Conservation (phyloP, 2,797 vertebrate species). For the Danio aesculapii region DNA sequence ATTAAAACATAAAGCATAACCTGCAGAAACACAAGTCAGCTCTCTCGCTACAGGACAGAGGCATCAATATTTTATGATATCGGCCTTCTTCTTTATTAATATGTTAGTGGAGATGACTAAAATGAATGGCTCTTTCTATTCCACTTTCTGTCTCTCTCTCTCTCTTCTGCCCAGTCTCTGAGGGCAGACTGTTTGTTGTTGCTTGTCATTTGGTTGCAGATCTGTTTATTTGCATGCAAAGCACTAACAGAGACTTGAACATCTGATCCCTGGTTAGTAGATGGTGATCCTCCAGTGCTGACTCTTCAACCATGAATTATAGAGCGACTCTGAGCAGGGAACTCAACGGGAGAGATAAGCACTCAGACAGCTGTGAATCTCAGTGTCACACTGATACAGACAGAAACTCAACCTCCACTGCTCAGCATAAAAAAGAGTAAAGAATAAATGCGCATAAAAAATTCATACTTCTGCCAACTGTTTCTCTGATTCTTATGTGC, state of each 20-base stretch:
- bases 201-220: slow-evolving; percentile 33
- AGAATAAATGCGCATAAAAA: slow-evolving; percentile 28
- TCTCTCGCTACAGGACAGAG: slow-evolving; percentile 38
- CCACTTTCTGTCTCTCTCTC: slow-evolving; percentile 4
- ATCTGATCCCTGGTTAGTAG: slow-evolving; percentile 37
- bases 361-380: slow-evolving; percentile 43
- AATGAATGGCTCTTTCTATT: slow-evolving; percentile 44
- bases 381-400: slow-evolving; percentile 32
- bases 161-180: slow-evolving; percentile 5
- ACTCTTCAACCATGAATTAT: slow-evolving; percentile 54
- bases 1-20: slow-evolving; percentile 60
- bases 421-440: neutral
- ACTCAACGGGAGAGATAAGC: slow-evolving; percentile 43
- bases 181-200: slow-evolving; percentile 38
- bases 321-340: slow-evolving; percentile 43
- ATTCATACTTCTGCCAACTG: slow-evolving; percentile 23
- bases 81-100: slow-evolving; percentile 58
- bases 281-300: slow-evolving; percentile 34
- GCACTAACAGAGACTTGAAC: slow-evolving; percentile 26
- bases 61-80: slow-evolving; percentile 55
- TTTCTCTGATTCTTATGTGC: neutral
- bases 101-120: slow-evolving; percentile 54
- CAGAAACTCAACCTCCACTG: slow-evolving; percentile 13
- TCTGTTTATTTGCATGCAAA: slow-evolving; percentile 15
- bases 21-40: slow-evolving; percentile 55